These are phyloP conservation scores for Spisula solida DNA, from an alignment of 2,888 invertebrate species.

Conservation along the genomic window DNA sequence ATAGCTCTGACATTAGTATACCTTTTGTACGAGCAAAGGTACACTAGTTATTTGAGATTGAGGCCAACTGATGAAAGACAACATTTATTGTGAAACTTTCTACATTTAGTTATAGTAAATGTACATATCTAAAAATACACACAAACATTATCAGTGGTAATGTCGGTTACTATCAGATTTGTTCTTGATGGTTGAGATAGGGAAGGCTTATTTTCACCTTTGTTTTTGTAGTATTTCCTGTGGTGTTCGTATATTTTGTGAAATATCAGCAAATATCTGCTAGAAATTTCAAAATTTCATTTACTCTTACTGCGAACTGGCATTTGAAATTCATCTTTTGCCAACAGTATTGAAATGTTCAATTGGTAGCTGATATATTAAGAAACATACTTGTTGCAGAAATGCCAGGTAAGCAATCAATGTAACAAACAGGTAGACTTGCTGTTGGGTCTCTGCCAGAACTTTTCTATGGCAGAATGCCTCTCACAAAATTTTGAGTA, in stretches of 20 bases:
- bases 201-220: background rate
- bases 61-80: too few relatives aligned
- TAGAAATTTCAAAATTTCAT: background rate
- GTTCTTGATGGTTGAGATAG: background rate
- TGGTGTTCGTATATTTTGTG: background rate
- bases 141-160: background rate
- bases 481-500: conserved; percentile 14
- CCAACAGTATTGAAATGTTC: conserved; percentile 15
- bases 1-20: too few relatives aligned
- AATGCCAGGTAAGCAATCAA: conserved; percentile 46
- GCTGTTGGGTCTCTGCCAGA: conserved; percentile 41
- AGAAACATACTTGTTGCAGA: conserved; percentile 55
- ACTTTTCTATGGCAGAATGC: background rate
- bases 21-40: too few relatives aligned
- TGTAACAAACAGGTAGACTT: conserved; percentile 32
- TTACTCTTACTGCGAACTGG: conserved; percentile 1
- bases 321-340: conserved; percentile 21
- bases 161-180: background rate
- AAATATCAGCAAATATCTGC: conserved; percentile 6
- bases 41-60: too few relatives aligned
- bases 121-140: background rate
- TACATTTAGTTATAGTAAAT: too few relatives aligned
- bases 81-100: too few relatives aligned
- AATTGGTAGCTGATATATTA: background rate
- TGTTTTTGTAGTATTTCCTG: background rate